Base-by-base conservation (phyloP, 2,888 invertebrate species). In the Neoaliturus tenellus region DNA sequence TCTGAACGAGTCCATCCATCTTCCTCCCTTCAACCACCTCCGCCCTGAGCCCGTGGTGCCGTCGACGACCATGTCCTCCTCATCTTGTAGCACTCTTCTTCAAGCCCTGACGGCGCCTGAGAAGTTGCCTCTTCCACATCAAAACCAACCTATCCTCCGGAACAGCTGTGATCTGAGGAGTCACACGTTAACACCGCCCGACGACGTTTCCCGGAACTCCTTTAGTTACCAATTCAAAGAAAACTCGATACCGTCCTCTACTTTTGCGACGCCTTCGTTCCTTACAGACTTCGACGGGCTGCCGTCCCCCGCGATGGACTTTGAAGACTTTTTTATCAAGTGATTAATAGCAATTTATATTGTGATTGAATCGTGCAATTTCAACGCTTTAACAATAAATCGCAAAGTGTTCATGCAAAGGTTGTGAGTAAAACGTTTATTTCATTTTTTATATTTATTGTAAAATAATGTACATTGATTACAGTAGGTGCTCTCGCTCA, bases 221-320 rank as follows among this genome's bases (percentile, higher is more conserved):
- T 44, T 39, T 31, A 55, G 78, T 78, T 78, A 78, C 78, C 51
- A 48, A 28, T 44, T 75, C 8, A 75, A 75, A 25, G 75, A 78
- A 12, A 51, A 78, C 48, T n/a, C 55, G n/a, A 25, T 78, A 20
- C n/a, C 78, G n/a, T n/a, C 78, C 8, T 78, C 78, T 17, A 75
- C 41, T 23, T 78, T 78, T 33, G 48, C 31, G 17, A 33, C 55
- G 1, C 10, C 78, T 2, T 35, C 78, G 4, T 78, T 78, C 35
- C 35, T 78, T 12, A 31, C 78, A 20, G 78, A 78, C 20, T 78
- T 78, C 20, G 78, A 78, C n/a, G 78, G 78, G 4, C 78, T 78
- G 14, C 78, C 78, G 31, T 78, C 78, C n/a, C 78, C 78, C 8
- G 48, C 78, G 23, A 78, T 78, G 78, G 78, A 78, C 78, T 78